These are phyloP conservation scores for Psix sp. DNA, from an alignment of 1,140 invertebrate species.

Conservation along the genomic window DNA sequence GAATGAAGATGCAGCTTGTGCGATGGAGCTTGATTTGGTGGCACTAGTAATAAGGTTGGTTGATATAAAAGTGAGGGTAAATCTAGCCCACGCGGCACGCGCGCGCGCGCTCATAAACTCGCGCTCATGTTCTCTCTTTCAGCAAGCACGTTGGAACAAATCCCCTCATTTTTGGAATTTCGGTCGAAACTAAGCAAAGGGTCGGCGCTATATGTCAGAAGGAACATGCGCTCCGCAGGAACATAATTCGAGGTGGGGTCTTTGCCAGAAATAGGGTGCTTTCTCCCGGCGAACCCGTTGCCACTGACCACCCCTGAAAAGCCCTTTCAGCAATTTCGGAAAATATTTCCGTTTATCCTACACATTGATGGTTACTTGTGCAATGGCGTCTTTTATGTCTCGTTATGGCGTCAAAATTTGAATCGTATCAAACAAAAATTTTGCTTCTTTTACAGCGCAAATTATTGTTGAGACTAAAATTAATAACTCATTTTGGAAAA, in stretches of 20 bases:
- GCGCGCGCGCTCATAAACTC: constrained; percentile 54
- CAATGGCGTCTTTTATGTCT: not conserved
- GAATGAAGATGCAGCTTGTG: constrained; percentile 23
- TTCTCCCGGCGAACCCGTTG: constrained; percentile 24
- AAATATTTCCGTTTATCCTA: constrained; percentile 17
- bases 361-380: constrained; percentile 4
- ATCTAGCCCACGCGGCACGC: constrained; percentile 58
- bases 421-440: no score
- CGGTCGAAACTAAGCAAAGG: constrained; percentile 45
- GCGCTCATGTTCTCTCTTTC: constrained; percentile 43
- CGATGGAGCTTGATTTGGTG: constrained; percentile 26
- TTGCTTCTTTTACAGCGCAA: no score
- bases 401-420: not conserved
- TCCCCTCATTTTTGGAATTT: constrained; percentile 66
- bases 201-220: constrained; percentile 17
- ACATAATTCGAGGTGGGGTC: constrained; percentile 28
- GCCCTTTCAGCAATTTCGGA: constrained; percentile 24
- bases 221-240: no score
- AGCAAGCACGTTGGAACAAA: constrained; percentile 46
- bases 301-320: constrained; percentile 34
- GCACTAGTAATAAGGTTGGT: constrained; percentile 43
- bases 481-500: not conserved
- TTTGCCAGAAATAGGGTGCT: not conserved
- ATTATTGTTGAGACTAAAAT: no score
- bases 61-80: constrained; percentile 36